These are phyloP conservation scores for Prietella phreatophila DNA, from an alignment of 2,113 vertebrate genomes.

Conservation along the genomic window DNA sequence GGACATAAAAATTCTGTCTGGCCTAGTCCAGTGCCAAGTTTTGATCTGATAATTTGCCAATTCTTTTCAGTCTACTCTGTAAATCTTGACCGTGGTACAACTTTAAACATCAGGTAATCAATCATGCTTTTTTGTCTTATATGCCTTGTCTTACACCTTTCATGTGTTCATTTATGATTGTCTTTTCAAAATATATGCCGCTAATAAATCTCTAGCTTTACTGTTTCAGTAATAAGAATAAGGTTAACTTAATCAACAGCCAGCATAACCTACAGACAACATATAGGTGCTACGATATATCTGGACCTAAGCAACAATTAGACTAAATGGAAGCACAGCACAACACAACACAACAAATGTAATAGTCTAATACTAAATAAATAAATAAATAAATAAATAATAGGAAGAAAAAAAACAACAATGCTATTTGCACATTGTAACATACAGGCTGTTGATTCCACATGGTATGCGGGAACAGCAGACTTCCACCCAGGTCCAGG, in stretches of 20 bases:
- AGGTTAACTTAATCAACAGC: neutral
- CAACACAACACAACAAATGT: neutral
- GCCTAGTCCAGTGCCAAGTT: neutral
- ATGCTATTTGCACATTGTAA: neutral
- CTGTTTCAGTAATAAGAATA: neutral
- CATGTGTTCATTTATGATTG: neutral
- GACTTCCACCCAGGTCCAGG: neutral
- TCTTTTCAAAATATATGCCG: neutral
- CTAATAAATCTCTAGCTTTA: neutral
- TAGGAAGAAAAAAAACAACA: neutral
- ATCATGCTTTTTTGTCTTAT: neutral
- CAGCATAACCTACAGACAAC: neutral
- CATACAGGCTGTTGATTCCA: neutral
- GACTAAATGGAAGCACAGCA: neutral
- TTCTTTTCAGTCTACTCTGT: neutral
- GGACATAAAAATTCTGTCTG: neutral
- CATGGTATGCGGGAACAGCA: neutral
- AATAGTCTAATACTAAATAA: neutral
- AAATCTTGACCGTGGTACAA: neutral
- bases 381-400: neutral
- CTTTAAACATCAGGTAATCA: neutral
- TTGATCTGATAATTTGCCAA: neutral
- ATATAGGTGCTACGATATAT: neutral
- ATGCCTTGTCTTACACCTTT: neutral
- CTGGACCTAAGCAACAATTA: neutral